Conservation (phyloP, 2,797 vertebrate genomes). For the Chrosomus eos region DNA sequence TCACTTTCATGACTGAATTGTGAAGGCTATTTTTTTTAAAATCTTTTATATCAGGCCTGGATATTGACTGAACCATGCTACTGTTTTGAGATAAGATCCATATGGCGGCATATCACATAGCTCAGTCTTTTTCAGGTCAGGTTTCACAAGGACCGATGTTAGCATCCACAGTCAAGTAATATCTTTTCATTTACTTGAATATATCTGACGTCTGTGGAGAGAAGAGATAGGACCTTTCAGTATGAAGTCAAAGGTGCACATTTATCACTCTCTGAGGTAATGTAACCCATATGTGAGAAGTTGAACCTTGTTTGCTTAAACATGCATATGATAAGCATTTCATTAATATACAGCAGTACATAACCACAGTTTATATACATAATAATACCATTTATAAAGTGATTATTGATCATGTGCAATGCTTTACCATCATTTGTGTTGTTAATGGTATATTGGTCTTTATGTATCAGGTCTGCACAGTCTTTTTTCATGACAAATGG, state of each 20-base stretch:
- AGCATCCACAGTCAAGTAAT: constrained; percentile 33
- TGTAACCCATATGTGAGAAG: constrained; percentile 9
- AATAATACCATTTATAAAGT: background rate
- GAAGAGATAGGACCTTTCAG: constrained; percentile 18
- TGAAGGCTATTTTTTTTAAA: constrained; percentile 4
- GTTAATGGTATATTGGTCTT: constrained; percentile 44
- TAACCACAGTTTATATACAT: background rate
- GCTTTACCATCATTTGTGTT: background rate
- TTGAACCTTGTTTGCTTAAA: background rate
- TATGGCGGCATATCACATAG: constrained; percentile 46
- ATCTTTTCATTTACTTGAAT: constrained; percentile 35
- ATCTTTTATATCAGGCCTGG: constrained; percentile 1
- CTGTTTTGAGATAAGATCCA: constrained; percentile 60
- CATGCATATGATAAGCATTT: constrained; percentile 7
- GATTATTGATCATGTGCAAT: background rate
- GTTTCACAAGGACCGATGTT: constrained; percentile 38
- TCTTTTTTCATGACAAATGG: constrained; percentile 44
- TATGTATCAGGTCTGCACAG: constrained; percentile 52
- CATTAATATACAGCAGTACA: background rate
- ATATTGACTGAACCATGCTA: constrained; percentile 43
- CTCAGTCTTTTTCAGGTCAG: constrained; percentile 37
- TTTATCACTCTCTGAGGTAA: constrained; percentile 32
- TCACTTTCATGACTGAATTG: constrained; percentile 53
- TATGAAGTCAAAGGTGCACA: constrained; percentile 1
- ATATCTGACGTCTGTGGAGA: constrained; percentile 25